Percentiles rank a stretch among this genome's conserved stretches.
Evolutionary conservation across 2,888 invertebrate species (phyloP).

Genomic region (Lamproptera curius): DNA sequence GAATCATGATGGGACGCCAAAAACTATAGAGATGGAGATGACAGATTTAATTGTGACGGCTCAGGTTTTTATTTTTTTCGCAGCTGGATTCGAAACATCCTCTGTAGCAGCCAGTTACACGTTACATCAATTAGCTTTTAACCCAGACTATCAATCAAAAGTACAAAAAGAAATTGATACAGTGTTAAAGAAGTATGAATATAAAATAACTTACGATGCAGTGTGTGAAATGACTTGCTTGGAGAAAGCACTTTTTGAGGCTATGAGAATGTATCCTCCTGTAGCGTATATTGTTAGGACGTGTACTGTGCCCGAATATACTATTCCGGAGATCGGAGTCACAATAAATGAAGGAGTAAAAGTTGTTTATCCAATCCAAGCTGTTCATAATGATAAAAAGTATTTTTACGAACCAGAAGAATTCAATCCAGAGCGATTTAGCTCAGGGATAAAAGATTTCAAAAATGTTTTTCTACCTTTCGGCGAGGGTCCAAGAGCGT

Average conservation of each 20-base stretch:
- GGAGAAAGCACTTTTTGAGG: constrained; percentile 41
- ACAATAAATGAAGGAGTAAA: constrained; percentile 12
- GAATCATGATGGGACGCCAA: constrained; percentile 42
- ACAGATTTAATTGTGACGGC: constrained; percentile 45
- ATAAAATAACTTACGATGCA: constrained; percentile 46
- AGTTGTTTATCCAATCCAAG: constrained; percentile 10
- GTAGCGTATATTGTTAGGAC: constrained; percentile 3
- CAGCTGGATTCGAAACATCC: constrained; percentile 55
- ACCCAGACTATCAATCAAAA: constrained; percentile 42
- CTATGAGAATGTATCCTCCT: constrained; percentile 38
- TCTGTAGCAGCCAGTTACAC: constrained; percentile 52
- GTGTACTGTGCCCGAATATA: constrained; percentile 1
- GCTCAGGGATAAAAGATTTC: background rate
- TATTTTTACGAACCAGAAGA: constrained; percentile 12
- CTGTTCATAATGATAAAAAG: constrained; percentile 12
- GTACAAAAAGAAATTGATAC: constrained; percentile 45
- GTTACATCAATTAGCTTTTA: constrained; percentile 48
- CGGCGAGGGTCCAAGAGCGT: constrained; percentile 21
- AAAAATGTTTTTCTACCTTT: constrained; percentile 8
- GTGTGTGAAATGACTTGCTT: constrained; percentile 44
- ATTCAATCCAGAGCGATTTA: constrained; percentile 13
- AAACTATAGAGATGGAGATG: constrained; percentile 34
- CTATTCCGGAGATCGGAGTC: constrained; percentile 2
- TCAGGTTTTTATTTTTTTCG: constrained; percentile 52
- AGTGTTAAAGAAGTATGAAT: constrained; percentile 38